Evolutionary conservation across 1,140 invertebrate species (phyloP).

Genomic region (Oppia nitens): DNA sequence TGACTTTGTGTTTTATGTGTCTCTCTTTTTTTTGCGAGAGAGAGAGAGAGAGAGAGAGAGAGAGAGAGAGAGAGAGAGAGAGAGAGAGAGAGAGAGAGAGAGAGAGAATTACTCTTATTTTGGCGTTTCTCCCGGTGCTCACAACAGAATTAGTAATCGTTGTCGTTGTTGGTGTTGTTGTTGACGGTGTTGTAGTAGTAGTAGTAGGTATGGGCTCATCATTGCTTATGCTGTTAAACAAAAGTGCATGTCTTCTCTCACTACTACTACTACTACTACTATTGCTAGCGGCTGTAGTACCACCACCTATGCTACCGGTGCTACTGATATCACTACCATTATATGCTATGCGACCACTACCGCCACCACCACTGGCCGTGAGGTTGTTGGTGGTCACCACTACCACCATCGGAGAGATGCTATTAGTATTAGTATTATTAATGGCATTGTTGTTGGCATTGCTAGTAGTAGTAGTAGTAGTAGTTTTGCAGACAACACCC

Average conservation of each 20-base stretch:
- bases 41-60: too few species aligned
- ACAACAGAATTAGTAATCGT: too few species aligned
- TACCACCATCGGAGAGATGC: neutral
- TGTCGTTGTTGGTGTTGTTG: neutral
- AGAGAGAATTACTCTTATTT: neutral
- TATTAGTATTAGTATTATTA: neutral
- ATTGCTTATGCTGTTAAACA: neutral
- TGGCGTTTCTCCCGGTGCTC: neutral
- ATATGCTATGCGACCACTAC: too few species aligned
- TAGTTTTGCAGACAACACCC: constrained; percentile 18
- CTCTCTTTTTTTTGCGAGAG: too few species aligned
- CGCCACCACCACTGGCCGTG: too few species aligned
- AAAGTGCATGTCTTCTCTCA: too few species aligned
- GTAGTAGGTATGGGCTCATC: neutral
- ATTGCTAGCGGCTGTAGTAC: too few species aligned
- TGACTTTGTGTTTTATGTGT: too few species aligned
- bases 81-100: neutral
- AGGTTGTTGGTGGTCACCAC: too few species aligned
- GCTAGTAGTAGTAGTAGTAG: neutral
- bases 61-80: neutral
- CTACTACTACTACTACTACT: too few species aligned
- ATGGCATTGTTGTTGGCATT: neutral
- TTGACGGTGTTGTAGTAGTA: neutral
- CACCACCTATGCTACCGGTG: too few species aligned
- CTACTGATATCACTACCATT: too few species aligned